Conservation (phyloP, 2,113 vertebrate genomes). For the Prochilodus magdalenae region DNA sequence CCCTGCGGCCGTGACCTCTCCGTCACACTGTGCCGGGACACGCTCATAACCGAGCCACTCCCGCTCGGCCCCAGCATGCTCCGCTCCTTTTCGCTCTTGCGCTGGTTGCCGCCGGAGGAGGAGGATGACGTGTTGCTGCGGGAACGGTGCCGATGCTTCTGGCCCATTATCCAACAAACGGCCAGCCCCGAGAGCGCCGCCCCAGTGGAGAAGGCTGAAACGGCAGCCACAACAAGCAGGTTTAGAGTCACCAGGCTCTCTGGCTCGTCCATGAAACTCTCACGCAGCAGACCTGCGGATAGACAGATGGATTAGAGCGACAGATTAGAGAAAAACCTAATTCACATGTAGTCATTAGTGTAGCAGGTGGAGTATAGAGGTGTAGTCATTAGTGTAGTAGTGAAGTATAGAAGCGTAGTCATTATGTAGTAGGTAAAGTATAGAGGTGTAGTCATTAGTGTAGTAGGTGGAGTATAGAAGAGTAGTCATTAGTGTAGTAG, state of each 20-base stretch:
- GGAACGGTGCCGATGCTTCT: conserved; percentile 84
- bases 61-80: conserved; percentile 85
- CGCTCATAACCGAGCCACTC: conserved; percentile 91
- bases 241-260: conserved; percentile 94
- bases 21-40: conserved; percentile 82
- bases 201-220: conserved; percentile 94
- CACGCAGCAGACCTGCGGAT: conserved; percentile 84
- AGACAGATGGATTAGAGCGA: background rate
- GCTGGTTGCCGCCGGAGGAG: conserved; percentile 75
- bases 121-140: conserved; percentile 67
- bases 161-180: conserved; percentile 95
- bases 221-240: conserved; percentile 92
- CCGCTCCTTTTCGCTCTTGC: conserved; percentile 84
- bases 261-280: conserved; percentile 91
- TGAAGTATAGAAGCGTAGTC: too few species aligned
- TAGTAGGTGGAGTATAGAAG: too few species aligned
- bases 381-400: too few species aligned
- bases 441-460: too few species aligned
- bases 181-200: conserved; percentile 93
- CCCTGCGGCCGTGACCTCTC: conserved; percentile 75
- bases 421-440: too few species aligned
- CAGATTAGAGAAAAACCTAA: background rate
- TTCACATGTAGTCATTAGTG: background rate
- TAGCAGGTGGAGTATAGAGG: too few species aligned
- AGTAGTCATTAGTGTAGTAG: too few species aligned